A percentile compares a stretch with the other conserved stretches of the same genome.
These are phyloP conservation scores for Porites cylindrica DNA, from an alignment of 92 coral and sea anemone genomes.

Conservation along the genomic window DNA sequence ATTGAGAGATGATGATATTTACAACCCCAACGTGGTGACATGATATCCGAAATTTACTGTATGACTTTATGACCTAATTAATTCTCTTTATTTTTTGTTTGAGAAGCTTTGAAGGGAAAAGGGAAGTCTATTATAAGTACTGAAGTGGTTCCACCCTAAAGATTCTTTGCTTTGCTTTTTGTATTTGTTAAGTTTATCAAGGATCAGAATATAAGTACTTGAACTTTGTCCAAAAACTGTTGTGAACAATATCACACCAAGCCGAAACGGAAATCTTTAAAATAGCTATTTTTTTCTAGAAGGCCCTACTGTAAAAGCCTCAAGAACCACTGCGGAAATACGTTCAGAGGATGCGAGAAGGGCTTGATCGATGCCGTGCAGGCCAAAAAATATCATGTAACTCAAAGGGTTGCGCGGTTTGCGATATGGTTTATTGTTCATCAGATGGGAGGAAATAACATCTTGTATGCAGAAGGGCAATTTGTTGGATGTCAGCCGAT, in stretches of 20 bases:
- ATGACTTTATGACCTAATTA: too few species aligned
- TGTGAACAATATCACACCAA: background rate
- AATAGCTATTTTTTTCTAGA: slow-evolving; percentile 3
- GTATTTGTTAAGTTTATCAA: background rate
- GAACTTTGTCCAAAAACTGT: slow-evolving; percentile 13
- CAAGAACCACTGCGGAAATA: background rate
- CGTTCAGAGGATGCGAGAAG: background rate
- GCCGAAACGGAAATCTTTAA: slow-evolving; percentile 26
- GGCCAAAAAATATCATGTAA: background rate
- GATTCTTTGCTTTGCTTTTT: background rate
- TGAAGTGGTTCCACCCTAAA: background rate
- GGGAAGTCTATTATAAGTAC: too few species aligned
- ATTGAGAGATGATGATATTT: too few species aligned
- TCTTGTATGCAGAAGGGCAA: slow-evolving; percentile 4
- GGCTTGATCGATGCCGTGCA: background rate
- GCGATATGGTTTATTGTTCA: background rate
- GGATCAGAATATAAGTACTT: background rate
- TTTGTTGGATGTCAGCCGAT: slow-evolving; percentile 30
- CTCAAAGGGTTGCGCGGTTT: slow-evolving; percentile 28
- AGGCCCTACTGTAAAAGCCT: background rate
- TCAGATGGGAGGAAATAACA: background rate
- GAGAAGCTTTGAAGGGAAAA: background rate
- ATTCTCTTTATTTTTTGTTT: background rate
- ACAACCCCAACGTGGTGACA: too few species aligned
- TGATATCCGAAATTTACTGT: too few species aligned